Evolutionary conservation across 2,113 vertebrate species (phyloP).

Genomic region (Dunckerocampus dactyliophorus): DNA sequence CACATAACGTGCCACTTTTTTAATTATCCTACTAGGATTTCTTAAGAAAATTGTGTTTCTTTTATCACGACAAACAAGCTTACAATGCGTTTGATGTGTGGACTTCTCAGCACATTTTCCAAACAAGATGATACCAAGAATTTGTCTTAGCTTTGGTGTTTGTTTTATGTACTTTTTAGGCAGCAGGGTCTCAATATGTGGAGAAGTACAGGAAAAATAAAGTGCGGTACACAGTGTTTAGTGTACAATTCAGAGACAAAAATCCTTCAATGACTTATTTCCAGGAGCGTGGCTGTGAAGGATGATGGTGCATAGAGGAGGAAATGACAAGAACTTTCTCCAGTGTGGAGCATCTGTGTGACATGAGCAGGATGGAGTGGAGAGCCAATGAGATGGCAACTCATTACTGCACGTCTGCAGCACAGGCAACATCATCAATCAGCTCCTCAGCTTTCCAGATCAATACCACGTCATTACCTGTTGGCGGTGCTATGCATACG

Average conservation of each 20-base stretch:
- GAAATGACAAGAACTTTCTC: constrained; percentile 5
- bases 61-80: too few relatives aligned
- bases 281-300: background rate
- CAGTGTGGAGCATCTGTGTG: background rate
- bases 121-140: too few relatives aligned
- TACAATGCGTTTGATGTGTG: too few relatives aligned
- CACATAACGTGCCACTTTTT: too few relatives aligned
- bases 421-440: constrained; percentile 40
- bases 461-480: constrained; percentile 43
- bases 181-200: background rate
- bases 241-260: too few relatives aligned
- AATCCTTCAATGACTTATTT: background rate
- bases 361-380: constrained; percentile 1
- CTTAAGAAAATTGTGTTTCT: too few relatives aligned
- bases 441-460: constrained; percentile 39
- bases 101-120: too few relatives aligned
- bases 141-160: too few relatives aligned
- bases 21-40: too few relatives aligned
- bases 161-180: too few relatives aligned
- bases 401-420: constrained; percentile 15
- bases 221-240: too few relatives aligned
- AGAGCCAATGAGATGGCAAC: constrained; percentile 9
- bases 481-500: constrained; percentile 34
- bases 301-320: constrained; percentile 4
- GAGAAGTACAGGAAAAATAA: background rate